Base-by-base conservation (phyloP, 2,113 vertebrate genomes). In the Saccopteryx leptura region DNA sequence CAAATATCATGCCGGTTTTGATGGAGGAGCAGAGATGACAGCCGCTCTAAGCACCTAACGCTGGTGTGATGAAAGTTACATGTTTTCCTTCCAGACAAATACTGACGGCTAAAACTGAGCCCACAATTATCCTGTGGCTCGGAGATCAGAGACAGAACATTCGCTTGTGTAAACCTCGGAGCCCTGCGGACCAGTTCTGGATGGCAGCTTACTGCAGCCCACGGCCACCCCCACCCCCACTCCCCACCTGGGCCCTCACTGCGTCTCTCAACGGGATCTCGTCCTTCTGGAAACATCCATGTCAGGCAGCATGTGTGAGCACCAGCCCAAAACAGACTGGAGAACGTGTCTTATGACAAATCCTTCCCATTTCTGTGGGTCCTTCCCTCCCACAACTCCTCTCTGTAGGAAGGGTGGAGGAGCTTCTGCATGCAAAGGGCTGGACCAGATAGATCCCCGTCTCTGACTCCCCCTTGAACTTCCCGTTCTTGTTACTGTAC, bases 21-120 rank as follows among this genome's bases (percentile, higher is more conserved):
- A 23, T 63, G 26, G 50, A 72, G 12, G 28, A 46, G 15, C 31
- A 74, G n/a, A 54, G 10, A 46, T 26, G 46, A 56, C 21, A 33
- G 63, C 18, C 14, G 13, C 58, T 83, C 33, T 18, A 33, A 71
- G 91, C 28, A 75, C 26, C 21, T 9, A 39, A 48, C 76, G 24
- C 46, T 90, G 46, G 26, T 54, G 10, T 68, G 50, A 71, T 26
- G 39, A 15, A 71, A 79, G n/a, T 9, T 26, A 68, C 7, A 33
- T 12, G 39, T 91, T 68, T 65, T 87, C 56, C 13, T 82, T 82
- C 52, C 46, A 95, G 81, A 83, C 8, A 90, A 63, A 89, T 61
- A 69, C 26, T 83, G 79, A 61, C 33, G 17, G 81, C 33, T 90
- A 83, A 81, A 90, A 60, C 10, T 19, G 21, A 26, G 60, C 54